Base-by-base conservation (phyloP, 2,888 invertebrate species). In the Criorhina ranunculi region DNA sequence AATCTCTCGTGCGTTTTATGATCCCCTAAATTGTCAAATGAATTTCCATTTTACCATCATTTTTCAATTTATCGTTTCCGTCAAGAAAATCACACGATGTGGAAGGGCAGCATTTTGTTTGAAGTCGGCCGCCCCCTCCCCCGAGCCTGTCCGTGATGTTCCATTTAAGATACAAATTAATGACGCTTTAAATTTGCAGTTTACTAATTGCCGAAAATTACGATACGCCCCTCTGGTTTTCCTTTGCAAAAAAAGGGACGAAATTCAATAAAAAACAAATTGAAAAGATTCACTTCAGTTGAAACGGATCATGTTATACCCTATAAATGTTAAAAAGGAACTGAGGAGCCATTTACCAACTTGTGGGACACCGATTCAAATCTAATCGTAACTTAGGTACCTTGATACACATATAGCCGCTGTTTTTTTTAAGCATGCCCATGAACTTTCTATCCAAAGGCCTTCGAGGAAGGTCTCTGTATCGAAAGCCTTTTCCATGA, bases 11-110 rank as follows among this genome's bases (percentile, higher is more conserved):
- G 57, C 53, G 57, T 62, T 78, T 78, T 78, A 78, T 64, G 78
- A 73, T 67, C 53, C 66, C 17, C 67, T 72, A 66, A 82, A 78
- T 77, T 64, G 57, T 64, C 53, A 82, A 77, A 77, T 72, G 60
- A 82, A 72, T 73, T 73, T 83, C 72, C 53, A 55, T 67, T 73
- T 44, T 69, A 15, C 42, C 62, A 79, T 69, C 62, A 64, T 64
- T 79, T 75, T 78, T 37, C 67, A 83, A 73, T 73, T 78, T 83
- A 82, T 67, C 24, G 35, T 42, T 59, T 51, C 51, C 70, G 60
- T 62, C 40, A 69, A 44, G 46, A 66, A 24, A 24, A 15, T 33
- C 29, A 12, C 3, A n/a, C 24, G 15, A 29, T 15, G 29, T 15
- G 42, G 19, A 19, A 5, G 24, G 40, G n/a, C 31, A 44, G 19